Conservation (phyloP, 2,113 vertebrate genomes). For the Empidonax traillii region DNA sequence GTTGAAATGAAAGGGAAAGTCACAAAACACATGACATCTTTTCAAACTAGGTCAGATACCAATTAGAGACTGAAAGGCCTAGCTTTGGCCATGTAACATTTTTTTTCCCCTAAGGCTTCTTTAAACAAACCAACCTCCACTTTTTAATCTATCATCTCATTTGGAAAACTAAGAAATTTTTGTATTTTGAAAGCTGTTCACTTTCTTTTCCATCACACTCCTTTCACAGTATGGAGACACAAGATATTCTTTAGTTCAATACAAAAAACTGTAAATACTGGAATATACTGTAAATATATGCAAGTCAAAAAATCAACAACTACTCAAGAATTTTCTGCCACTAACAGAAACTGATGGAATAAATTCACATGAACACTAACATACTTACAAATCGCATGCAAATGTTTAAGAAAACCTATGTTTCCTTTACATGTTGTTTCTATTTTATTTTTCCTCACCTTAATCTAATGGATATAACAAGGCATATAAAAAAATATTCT, state of each 20-base stretch:
- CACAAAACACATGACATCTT: background rate
- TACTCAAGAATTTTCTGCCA: background rate
- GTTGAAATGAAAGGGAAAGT: constrained; percentile 6
- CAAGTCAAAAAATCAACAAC: background rate
- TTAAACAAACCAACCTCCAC: background rate
- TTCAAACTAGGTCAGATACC: constrained; percentile 20
- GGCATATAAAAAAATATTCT: background rate
- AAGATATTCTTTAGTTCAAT: background rate
- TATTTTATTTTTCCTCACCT: background rate
- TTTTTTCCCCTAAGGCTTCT: background rate
- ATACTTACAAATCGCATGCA: background rate
- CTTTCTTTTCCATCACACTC: background rate
- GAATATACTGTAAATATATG: too few relatives aligned
- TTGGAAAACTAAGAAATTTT: background rate
- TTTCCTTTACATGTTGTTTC: background rate
- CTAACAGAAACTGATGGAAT: background rate
- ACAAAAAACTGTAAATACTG: background rate
- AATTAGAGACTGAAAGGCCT: background rate
- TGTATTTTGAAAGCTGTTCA: background rate
- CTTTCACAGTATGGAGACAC: background rate
- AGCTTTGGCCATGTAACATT: background rate
- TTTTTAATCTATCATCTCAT: background rate
- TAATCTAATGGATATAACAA: background rate
- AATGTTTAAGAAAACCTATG: fast-evolving
- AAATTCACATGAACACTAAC: background rate